Evolutionary conservation across 2,113 vertebrate genomes (phyloP), one percentile per base, ranked within the genome.

Genomic region (Nothobranchius kuhntae): DNA sequence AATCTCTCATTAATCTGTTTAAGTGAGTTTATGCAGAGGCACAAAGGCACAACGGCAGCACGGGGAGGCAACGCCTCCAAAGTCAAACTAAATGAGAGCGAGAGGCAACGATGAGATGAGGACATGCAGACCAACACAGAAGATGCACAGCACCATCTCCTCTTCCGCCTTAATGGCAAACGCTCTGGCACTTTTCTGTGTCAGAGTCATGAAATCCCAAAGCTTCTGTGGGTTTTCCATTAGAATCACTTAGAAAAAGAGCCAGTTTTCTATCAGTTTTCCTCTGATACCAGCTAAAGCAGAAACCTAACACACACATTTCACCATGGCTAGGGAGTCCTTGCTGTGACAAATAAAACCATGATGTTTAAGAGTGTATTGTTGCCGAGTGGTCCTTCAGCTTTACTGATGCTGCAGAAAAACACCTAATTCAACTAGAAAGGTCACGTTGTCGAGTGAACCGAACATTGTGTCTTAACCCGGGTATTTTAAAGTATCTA

Each of bases 151-250:
- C 12, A 44, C 61, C 71, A 70, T 60, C 67, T 66, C 51, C 26
- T 75, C 61, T 57, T 36, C 51, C 52, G 50, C 64, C 53, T 70
- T 78, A 64, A 83, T 83, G 72, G 53, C 58, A 75, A 78, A 82
- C 54, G 44, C 77, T 71, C 17, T 67, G 68, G 74, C 59, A 76
- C 38, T n/a, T 65, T 70, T 78, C 77, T 69, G 72, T 24, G 51
- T 56, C 57, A 60, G 67, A 2, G 9, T 65, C 64, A 72, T 11
- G 44, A 62, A 26, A 53, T 38, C 30, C 30, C 30, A 65, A 50
- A 50, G 60, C 35, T 42, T 0, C 3, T 67, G 57, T 63, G 0
- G 6, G 62, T 65, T 75, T 68, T 48, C 54, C 35, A 52, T 65
- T 40, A 73, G 60, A 86, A 63, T 58, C 53, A n/a, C 44, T 69